Evolutionary conservation across 64 coral and sea anemone species (phyloP), one percentile per base, ranked within the genome.

Genomic region (Dendronephthya gigantea): DNA sequence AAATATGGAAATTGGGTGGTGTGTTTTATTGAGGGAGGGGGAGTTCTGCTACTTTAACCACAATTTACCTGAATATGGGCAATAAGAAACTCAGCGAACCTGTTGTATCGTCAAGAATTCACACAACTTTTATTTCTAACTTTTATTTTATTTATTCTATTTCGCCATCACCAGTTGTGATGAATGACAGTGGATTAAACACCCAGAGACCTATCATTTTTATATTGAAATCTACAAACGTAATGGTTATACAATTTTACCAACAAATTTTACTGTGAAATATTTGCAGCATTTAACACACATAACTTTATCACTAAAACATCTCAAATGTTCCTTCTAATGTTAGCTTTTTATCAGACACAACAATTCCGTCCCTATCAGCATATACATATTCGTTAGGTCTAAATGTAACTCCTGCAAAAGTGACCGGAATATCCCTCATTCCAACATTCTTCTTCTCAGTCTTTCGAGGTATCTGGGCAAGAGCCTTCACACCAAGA

Each of bases 281-380:
- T n/a, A 62, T 7, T 23, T 62, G 4, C 19, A 19, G 1, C 0
- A 62, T n/a, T 62, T 22, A n/a, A 62, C 25, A 62, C 19, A n/a
- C 1, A 16, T n/a, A 23, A 23, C 25, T 1, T 35, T 34, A 39
- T 79, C 30, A 36, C 72, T 28, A 79, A n/a, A n/a, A n/a, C n/a
- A n/a, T n/a, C n/a, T n/a, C n/a, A n/a, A n/a, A n/a, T 79, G 34
- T 79, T 79, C 72, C 30, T 79, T 79, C 29, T 34, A 79, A 75
- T 29, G 91, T 75, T 22, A 98, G 92, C 87, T 98, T 68, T 32
- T 85, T 98, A 1, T 92, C 92, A 36, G 95, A 90, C 0, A 93
- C 92, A 83, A 98, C 83, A 48, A 98, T 91, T 16, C 95, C 95
- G 85, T 98, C 95, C 1, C 87, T n/a, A 93, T 98, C 95, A 11